Evolutionary conservation across 2,888 invertebrate species (phyloP).

Genomic region (Drosophila longiperda): DNA sequence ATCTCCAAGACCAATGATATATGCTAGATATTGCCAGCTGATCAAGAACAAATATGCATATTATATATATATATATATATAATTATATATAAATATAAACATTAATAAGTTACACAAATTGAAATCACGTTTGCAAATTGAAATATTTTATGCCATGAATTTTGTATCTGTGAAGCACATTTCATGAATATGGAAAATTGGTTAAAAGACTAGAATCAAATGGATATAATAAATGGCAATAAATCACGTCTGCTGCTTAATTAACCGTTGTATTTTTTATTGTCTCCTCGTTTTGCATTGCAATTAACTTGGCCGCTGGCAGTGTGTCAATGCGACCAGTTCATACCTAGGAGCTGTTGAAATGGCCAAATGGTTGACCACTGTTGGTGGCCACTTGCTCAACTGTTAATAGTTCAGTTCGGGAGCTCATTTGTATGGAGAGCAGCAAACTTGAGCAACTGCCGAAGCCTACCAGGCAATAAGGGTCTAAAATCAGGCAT

Average conservation of each 20-base stretch:
- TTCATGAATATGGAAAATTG: not conserved
- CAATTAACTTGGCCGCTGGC: constrained; percentile 40
- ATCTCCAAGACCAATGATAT: not conserved
- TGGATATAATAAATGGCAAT: constrained; percentile 17
- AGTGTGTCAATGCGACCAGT: constrained; percentile 22
- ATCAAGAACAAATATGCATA: not conserved
- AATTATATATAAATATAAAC: not conserved
- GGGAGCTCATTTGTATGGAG: constrained; percentile 61
- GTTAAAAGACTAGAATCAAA: not conserved
- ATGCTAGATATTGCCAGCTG: not conserved
- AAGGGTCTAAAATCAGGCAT: constrained; percentile 67
- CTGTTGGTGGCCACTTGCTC: constrained; percentile 5
- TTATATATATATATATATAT: not conserved
- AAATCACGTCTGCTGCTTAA: constrained; percentile 52
- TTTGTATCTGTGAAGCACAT: not conserved
- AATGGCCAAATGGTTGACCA: constrained; percentile 27
- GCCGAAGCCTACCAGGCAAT: constrained; percentile 33
- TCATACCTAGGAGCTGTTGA: constrained; percentile 25
- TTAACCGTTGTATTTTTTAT: constrained; percentile 51
- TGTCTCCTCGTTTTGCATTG: constrained; percentile 35
- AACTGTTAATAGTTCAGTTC: constrained; percentile 4
- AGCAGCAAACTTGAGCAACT: constrained; percentile 34
- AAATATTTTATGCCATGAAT: not conserved
- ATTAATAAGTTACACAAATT: not conserved
- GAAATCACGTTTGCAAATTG: not conserved